A percentile compares a stretch with the other conserved stretches of the same genome.
phyloP scores from a whole-genome alignment of 2,888 invertebrate species.

The Dasysyrphus albostriatus region DNA sequence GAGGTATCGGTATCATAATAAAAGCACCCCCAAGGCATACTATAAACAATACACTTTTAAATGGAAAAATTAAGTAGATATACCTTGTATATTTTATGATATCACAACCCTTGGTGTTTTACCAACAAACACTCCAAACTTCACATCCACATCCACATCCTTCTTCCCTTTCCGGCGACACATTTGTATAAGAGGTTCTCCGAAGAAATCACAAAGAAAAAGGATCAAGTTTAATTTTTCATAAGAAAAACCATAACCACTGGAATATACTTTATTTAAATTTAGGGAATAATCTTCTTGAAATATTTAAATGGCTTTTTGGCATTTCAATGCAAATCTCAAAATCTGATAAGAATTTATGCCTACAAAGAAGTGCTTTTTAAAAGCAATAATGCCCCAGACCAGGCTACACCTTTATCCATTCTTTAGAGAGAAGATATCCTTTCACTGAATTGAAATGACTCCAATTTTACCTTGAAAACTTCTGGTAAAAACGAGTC shows the following conservation, averaged over 20 bases:
- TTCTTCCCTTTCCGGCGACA: constrained; percentile 12
- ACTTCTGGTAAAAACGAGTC: not conserved
- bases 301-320: constrained; percentile 35
- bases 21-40: constrained; percentile 31
- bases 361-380: constrained; percentile 8
- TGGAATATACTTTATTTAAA: constrained; percentile 11
- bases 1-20: constrained; percentile 28
- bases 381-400: constrained; percentile 6
- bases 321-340: constrained; percentile 26
- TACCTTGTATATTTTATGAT: constrained; percentile 22
- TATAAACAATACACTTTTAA: constrained; percentile 38
- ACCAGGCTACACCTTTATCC: constrained; percentile 2
- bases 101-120: not conserved
- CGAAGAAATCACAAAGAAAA: constrained; percentile 19
- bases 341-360: constrained; percentile 37
- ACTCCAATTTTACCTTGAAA: not conserved
- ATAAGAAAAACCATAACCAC: constrained; percentile 4
- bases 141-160: not conserved
- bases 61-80: constrained; percentile 36
- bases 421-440: not conserved
- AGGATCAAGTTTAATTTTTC: constrained; percentile 28
- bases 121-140: not conserved
- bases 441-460: not conserved
- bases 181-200: constrained; percentile 15
- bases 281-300: constrained; percentile 20